Base-by-base conservation (phyloP, 2,797 vertebrate species). In the Gadopsis marmoratus region DNA sequence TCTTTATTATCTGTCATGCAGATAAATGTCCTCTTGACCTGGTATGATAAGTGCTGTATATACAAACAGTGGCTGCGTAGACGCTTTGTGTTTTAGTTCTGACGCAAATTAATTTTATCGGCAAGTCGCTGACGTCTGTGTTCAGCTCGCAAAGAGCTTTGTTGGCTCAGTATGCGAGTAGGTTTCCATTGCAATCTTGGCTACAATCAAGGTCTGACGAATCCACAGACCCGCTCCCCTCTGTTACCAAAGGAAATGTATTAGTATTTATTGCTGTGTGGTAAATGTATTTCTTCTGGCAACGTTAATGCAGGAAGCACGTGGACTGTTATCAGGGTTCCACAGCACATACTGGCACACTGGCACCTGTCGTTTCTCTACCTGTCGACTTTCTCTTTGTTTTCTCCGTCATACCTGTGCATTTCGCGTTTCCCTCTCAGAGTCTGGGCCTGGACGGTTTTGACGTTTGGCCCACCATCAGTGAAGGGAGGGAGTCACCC, bases 401-500 rank as follows among this genome's bases (percentile, higher is more conserved):
- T 0, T 53, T 74, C 7, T 56, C 21, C 35, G 37, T 67, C 58
- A 67, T 51, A 14, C 0, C 13, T 47, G 37, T 55, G 50, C 69
- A 0, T 63, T 9, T 63, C n/a, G n/a, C n/a, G 45, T 71, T 26
- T 50, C 54, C 13, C 35, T 91, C 93, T 1, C 95, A 91, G 0
- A 95, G 95, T 0, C 94, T 87, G 0, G 94, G 95, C 4, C 92
- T 99, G 61, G 98, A 99, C 2, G 98, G 98, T 16, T 98, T 97
- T 5, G 94, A 99, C 0, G 94, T 98, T 29, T 99, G 98, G 98
- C 89, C 96, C 0, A 88, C 96, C 59, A 97, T 99, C 93, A 99
- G 97, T 0, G 97, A 99, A 71, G 97, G 96, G 67, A 96, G 87
- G 82, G 95, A 95, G 58, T 99, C 97, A 0, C 97, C 97, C 0